phyloP scores from a whole-genome alignment of 2,797 vertebrate species.

The Numenius phaeopus region DNA sequence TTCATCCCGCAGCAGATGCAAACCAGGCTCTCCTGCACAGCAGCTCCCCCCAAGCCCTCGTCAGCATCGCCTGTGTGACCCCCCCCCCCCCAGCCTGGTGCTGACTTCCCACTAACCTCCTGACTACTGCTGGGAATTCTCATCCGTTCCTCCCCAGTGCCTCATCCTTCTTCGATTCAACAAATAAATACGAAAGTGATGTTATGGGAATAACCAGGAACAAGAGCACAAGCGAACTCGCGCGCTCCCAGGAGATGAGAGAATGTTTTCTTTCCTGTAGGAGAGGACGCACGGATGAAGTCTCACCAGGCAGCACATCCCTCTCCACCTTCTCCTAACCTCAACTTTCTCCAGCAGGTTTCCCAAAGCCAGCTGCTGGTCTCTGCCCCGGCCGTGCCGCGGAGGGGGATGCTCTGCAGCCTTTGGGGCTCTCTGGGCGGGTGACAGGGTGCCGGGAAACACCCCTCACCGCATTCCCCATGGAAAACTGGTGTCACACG shows the following conservation, averaged over 20 bases:
- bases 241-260: neutral
- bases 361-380: neutral
- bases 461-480: fast-evolving
- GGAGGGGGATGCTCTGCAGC: neutral
- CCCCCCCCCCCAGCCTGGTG: fast-evolving
- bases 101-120: neutral
- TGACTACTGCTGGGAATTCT: neutral
- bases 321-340: neutral
- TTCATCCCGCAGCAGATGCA: neutral
- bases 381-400: neutral
- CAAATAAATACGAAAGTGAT: neutral
- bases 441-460: neutral
- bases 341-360: neutral
- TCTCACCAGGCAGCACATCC: neutral
- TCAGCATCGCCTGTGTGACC: fast-evolving
- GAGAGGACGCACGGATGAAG: neutral
- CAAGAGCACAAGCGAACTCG: neutral
- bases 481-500: neutral
- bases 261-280: neutral
- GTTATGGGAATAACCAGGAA: neutral
- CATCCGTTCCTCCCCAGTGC: neutral
- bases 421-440: neutral
- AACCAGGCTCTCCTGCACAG: neutral
- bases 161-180: neutral
- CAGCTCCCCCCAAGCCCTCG: neutral